Percentiles rank a stretch among this genome's conserved stretches.
These are phyloP conservation scores for Ellobium chinense DNA, from an alignment of 2,888 invertebrate species.

Conservation along the genomic window DNA sequence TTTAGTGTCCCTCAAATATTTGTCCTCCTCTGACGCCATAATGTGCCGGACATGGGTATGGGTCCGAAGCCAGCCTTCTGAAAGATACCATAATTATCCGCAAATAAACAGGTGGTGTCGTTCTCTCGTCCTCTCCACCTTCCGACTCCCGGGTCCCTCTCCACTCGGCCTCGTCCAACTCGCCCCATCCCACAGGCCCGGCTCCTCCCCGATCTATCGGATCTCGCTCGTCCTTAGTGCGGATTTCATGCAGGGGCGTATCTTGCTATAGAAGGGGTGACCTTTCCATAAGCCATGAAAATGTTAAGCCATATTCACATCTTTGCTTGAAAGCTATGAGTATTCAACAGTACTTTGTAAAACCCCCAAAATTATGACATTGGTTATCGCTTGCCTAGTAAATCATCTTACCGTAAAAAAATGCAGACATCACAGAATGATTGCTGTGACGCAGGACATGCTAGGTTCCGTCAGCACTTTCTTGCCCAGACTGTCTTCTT, in stretches of 20 bases:
- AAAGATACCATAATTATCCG: neutral
- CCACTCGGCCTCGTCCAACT: neutral
- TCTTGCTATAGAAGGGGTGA: no score
- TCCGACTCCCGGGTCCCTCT: neutral
- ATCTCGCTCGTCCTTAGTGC: neutral
- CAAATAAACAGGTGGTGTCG: neutral
- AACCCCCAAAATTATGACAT: no score
- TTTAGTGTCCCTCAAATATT: conserved; percentile 8
- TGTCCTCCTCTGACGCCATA: neutral
- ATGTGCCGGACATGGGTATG: neutral
- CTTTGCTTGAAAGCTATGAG: no score
- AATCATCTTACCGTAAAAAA: no score
- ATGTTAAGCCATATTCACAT: no score
- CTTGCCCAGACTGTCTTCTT: no score
- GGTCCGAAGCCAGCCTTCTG: neutral
- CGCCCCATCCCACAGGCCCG: neutral
- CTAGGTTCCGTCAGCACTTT: no score
- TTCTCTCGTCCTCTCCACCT: neutral
- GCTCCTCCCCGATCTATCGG: neutral
- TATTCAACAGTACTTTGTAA: no score
- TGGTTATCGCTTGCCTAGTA: no score
- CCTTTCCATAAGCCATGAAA: no score
- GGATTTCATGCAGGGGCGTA: neutral
- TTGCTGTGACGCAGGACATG: no score
- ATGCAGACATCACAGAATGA: no score